phyloP scores from a whole-genome alignment of 2,113 vertebrate species.

The human region GRCh38 chr2:200356501-200357000 shows the following conservation, averaged over 20 bases:
- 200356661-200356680: slow-evolving; percentile 52
- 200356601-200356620: slow-evolving; percentile 50
- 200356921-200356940: neutral
- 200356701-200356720: neutral
- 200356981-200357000: neutral
- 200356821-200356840: neutral
- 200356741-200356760: neutral
- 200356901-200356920: neutral
- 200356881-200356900: neutral
- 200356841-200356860: neutral
- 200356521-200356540: slow-evolving; percentile 43
- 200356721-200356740: neutral
- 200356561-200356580: slow-evolving; percentile 49
- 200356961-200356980: neutral
- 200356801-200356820: neutral
- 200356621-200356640: neutral
- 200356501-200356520: slow-evolving; percentile 48
- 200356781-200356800: neutral
- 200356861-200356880: neutral
- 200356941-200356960: neutral
- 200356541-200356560: slow-evolving; percentile 62
- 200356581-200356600: slow-evolving; percentile 45
- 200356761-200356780: neutral
- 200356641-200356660: slow-evolving; percentile 52
- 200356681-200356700: slow-evolving; percentile 19